Conservation (phyloP, 2,888 invertebrate species). For the Plusia festucae region DNA sequence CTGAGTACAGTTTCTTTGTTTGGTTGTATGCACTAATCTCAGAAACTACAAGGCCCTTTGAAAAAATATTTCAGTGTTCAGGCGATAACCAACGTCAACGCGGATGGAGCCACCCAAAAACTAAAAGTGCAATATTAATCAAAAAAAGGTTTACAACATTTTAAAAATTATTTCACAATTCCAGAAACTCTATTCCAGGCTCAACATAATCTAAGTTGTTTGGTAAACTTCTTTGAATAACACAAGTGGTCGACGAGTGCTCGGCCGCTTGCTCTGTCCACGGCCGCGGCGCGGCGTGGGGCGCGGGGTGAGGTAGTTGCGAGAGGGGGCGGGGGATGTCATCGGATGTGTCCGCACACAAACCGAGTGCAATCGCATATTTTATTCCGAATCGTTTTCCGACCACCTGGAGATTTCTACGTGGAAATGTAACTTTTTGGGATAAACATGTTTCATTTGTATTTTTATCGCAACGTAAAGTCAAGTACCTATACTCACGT, state of each 20-base stretch:
- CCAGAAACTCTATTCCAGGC: neutral
- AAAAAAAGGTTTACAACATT: neutral
- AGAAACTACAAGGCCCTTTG: no score
- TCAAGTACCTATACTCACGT: neutral
- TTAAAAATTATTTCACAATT: neutral
- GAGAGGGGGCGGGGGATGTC: neutral
- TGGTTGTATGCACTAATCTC: no score
- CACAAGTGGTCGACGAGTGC: slow-evolving; percentile 24
- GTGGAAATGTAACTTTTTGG: slow-evolving; percentile 3
- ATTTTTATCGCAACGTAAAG: no score
- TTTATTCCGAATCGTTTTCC: slow-evolving; percentile 1
- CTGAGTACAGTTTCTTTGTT: no score
- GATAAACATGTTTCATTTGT: neutral
- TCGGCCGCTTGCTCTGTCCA: slow-evolving; percentile 13
- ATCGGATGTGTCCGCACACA: slow-evolving; percentile 20
- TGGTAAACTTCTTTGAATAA: slow-evolving; percentile 41
- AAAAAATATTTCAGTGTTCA: no score
- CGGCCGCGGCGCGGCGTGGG: neutral
- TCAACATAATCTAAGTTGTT: slow-evolving; percentile 11
- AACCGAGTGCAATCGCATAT: slow-evolving; percentile 7
- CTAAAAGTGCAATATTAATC: no score
- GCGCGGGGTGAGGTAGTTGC: neutral
- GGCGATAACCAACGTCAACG: no score
- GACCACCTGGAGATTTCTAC: neutral
- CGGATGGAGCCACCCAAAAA: no score